Evolutionary conservation across 64 coral and sea anemone species (phyloP).

Genomic region (Stichodactyla mertensii): DNA sequence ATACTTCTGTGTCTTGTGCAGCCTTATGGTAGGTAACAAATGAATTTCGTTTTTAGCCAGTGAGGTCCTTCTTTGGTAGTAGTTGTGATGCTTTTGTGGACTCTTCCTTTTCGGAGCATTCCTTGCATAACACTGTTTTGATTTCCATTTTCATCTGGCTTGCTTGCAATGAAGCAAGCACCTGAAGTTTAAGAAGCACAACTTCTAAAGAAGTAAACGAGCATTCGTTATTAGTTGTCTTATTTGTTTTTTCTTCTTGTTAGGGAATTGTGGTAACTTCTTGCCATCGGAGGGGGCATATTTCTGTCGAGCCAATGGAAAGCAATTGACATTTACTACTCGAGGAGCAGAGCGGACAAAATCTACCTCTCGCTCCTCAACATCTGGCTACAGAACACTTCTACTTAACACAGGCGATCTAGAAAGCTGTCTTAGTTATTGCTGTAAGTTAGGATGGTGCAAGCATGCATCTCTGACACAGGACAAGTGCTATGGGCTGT

Average conservation of each 20-base stretch:
- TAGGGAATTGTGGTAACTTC: conserved; percentile 1
- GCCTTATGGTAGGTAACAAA: conserved; percentile 20
- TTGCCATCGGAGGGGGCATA: not conserved
- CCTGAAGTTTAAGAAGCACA: not conserved
- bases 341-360: not conserved
- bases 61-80: not conserved
- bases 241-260: not conserved
- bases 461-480: conserved; percentile 26
- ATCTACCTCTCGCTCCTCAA: not conserved
- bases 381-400: not conserved
- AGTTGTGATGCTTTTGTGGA: not conserved
- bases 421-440: conserved; percentile 24
- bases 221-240: not conserved
- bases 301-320: conserved; percentile 18
- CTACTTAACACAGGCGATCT: not conserved
- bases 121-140: not conserved
- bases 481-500: conserved; percentile 17
- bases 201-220: not conserved
- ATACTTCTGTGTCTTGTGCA: conserved; percentile 13
- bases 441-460: conserved; percentile 50
- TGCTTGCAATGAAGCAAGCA: not conserved
- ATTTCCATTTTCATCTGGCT: not conserved
- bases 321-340: conserved; percentile 24
- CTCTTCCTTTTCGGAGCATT: not conserved
- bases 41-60: too few relatives aligned